A percentile compares a stretch with the other conserved stretches of the same genome.
Conservation (phyloP, 1,140 invertebrate species). For the Antheraea mylitta region DNA sequence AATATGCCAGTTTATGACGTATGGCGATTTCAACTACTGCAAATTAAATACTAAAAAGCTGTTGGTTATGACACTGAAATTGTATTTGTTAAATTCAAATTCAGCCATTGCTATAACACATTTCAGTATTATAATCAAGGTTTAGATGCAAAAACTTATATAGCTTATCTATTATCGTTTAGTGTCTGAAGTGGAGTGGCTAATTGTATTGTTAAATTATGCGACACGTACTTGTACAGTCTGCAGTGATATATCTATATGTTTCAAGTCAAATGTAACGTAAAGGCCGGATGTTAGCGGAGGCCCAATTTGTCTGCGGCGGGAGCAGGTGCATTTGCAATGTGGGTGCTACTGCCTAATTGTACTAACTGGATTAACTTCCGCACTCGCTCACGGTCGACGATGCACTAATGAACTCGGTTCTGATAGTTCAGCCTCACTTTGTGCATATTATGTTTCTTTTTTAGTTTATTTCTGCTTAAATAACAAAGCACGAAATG, state of each 20-base stretch:
- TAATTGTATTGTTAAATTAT: background rate
- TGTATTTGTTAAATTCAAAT: no score
- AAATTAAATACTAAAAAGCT: no score
- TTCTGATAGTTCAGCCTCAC: slow-evolving; percentile 8
- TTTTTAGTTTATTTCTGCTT: background rate
- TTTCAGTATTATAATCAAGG: no score
- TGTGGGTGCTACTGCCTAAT: slow-evolving; percentile 19
- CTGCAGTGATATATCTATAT: background rate
- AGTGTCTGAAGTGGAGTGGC: background rate
- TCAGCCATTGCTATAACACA: no score
- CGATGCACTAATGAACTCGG: slow-evolving; percentile 23
- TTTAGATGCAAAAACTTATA: background rate
- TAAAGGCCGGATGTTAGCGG: slow-evolving; percentile 13
- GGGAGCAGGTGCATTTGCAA: slow-evolving; percentile 18
- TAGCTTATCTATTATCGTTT: background rate
- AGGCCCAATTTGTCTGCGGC: slow-evolving; percentile 30
- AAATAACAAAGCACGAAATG: no score
- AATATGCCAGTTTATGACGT: no score
- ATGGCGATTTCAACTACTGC: no score
- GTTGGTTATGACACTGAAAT: no score
- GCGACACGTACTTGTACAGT: background rate
- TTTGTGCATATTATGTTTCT: background rate
- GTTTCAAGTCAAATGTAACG: slow-evolving; percentile 5
- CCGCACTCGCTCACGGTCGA: slow-evolving; percentile 12
- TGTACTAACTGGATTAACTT: slow-evolving; percentile 29